Base-by-base conservation (phyloP, 2,113 vertebrate species). In the Heloderma charlesbogerti region DNA sequence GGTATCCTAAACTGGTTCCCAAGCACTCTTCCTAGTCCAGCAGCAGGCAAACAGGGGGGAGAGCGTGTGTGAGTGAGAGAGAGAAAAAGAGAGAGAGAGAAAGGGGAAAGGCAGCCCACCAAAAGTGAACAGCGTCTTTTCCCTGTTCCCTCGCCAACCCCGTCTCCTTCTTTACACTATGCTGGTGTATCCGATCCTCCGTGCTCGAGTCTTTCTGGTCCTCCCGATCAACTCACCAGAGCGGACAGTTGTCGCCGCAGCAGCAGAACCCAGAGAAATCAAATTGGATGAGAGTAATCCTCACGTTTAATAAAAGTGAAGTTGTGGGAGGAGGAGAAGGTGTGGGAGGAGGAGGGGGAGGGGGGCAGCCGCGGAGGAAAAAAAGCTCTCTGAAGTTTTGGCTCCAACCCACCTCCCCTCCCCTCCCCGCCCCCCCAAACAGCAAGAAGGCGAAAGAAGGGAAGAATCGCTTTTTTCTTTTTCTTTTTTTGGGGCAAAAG, bases 101-200 rank as follows among this genome's bases (percentile, higher is more conserved):
- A 29, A 6, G 75, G 85, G 88, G 57, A 8, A 54, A 40, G 95
- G 94, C 92, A 89, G 93, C 94, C 91, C 80, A 87, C 94, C 92
- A 45, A 90, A 54, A 48, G 89, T 94, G 92, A 91, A 92, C 93
- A 84, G 88, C 80, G 69, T 74, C 91, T 90, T 88, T 91, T 72
- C 89, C 89, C 89, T 78, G 83, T n/a, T 75, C 83, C 34, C 69
- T 84, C 48, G 91, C 88, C 82, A 90, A 60, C 89, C 92, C 92
- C 93, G 60, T 63, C 60, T 63, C 93, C 92, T 90, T 90, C 80
- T 85, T 91, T 89, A 88, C 96, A 95, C 89, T 91, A 94, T 94
- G 93, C 93, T 90, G 93, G 95, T 81, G 72, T 83, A 82, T 89
- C 92, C 89, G 94, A 93, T 93, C 92, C 94, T 93, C 89, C 13